Evolutionary conservation across 2,888 invertebrate species (phyloP).

Genomic region (Drepanosiphum platanoidis): DNA sequence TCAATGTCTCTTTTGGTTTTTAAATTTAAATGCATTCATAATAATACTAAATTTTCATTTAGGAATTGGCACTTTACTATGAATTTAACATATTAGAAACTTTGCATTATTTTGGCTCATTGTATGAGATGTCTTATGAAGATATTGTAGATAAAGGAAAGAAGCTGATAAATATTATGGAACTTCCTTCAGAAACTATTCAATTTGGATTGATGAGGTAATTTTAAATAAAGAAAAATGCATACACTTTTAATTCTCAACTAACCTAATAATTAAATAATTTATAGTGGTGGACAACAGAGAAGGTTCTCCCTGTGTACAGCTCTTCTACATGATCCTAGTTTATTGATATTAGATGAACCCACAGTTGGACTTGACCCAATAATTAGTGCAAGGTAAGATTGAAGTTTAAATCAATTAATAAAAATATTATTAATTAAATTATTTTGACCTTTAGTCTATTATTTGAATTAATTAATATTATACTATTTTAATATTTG

Average conservation of each 20-base stretch:
- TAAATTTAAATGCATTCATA: no score
- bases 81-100: conserved; percentile 61
- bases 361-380: conserved; percentile 71
- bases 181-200: conserved; percentile 62
- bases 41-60: background rate
- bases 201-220: conserved; percentile 65
- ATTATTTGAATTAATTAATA: background rate
- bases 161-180: conserved; percentile 58
- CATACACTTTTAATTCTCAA: background rate
- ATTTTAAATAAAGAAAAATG: background rate
- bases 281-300: conserved; percentile 70
- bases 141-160: conserved; percentile 53
- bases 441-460: no score
- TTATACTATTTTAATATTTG: no score
- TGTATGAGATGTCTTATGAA: conserved; percentile 59
- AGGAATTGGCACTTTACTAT: conserved; percentile 55
- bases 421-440: no score
- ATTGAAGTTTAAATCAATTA: background rate
- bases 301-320: conserved; percentile 70
- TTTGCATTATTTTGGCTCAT: conserved; percentile 60
- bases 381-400: conserved; percentile 67
- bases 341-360: conserved; percentile 68
- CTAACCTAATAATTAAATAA: conserved; percentile 2
- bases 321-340: conserved; percentile 70
- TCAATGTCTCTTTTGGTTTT: no score